Evolutionary conservation across 1,140 invertebrate species (phyloP).

Genomic region (Olivierus martensii): DNA sequence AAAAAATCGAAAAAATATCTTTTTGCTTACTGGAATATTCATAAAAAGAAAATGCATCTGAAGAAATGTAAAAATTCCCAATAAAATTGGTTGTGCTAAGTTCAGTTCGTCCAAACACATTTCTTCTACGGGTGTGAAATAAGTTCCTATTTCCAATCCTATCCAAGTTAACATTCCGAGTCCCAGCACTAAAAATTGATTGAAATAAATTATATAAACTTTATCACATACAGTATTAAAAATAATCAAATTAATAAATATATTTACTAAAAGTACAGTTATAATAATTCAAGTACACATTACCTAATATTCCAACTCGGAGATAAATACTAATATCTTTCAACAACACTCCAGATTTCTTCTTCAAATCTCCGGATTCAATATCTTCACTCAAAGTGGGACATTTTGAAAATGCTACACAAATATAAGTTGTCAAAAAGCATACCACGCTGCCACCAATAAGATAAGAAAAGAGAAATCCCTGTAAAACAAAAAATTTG

Average conservation of each 20-base stretch:
- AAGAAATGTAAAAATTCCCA: conserved; percentile 50
- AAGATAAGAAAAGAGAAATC: conserved; percentile 46
- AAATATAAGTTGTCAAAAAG: conserved; percentile 48
- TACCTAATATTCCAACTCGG: conserved; percentile 49
- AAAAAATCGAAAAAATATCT: background rate
- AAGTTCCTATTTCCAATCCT: conserved; percentile 47
- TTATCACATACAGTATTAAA: no score
- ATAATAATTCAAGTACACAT: background rate
- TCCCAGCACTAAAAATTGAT: conserved; percentile 45
- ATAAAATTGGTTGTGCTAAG: conserved; percentile 46
- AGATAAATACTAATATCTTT: conserved; percentile 46
- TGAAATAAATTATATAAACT: no score
- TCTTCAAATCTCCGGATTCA: background rate
- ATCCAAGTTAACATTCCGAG: conserved; percentile 49
- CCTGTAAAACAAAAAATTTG: conserved; percentile 36
- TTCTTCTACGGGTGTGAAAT: conserved; percentile 40
- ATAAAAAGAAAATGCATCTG: conserved; percentile 56
- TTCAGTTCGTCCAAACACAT: conserved; percentile 41
- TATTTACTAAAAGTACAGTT: no score
- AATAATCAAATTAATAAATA: no score
- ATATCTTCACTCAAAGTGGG: conserved; percentile 27
- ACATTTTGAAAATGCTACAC: conserved; percentile 43
- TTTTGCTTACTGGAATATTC: conserved; percentile 45
- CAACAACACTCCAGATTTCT: background rate
- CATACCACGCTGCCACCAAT: conserved; percentile 47